These are phyloP conservation scores for Rhyacichthys aspro DNA, from an alignment of 2,797 vertebrate species.

Conservation along the genomic window DNA sequence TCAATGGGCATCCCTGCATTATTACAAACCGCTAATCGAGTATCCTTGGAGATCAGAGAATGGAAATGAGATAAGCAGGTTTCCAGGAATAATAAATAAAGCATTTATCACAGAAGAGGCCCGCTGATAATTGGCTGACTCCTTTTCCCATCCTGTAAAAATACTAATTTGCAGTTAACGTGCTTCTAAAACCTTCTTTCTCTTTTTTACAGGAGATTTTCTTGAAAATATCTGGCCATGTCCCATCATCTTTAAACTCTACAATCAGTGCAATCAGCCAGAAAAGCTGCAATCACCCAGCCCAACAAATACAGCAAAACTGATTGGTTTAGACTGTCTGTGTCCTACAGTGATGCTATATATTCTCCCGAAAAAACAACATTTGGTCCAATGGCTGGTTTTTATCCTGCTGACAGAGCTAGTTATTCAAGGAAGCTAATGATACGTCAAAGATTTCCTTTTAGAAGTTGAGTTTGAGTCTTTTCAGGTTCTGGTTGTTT, in stretches of 20 bases:
- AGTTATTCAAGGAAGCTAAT: slow-evolving; percentile 9
- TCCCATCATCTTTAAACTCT: slow-evolving; percentile 50
- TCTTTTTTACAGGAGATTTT: no score
- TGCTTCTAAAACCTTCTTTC: not conserved
- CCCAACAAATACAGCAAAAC: slow-evolving; percentile 47
- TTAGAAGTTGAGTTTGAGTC: slow-evolving; percentile 2
- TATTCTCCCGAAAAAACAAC: slow-evolving; percentile 15
- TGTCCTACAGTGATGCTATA: slow-evolving; percentile 28
- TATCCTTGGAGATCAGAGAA: slow-evolving; percentile 9
- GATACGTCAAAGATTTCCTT: slow-evolving; percentile 4
- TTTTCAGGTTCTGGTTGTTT: slow-evolving; percentile 18
- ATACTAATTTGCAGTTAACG: not conserved
- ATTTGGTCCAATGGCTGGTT: slow-evolving; percentile 31
- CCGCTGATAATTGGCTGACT: not conserved
- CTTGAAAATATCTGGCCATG: no score
- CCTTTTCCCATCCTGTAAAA: not conserved
- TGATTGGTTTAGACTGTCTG: slow-evolving; percentile 49
- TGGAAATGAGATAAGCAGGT: not conserved
- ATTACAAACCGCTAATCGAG: not conserved
- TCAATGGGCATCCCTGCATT: not conserved
- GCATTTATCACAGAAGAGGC: not conserved
- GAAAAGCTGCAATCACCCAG: slow-evolving; percentile 55
- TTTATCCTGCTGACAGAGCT: slow-evolving; percentile 14
- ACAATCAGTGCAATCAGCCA: slow-evolving; percentile 65
- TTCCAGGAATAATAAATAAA: slow-evolving; percentile 4